phyloP scores from a whole-genome alignment of 2,797 vertebrate genomes.

The Scyliorhinus canicula region DNA sequence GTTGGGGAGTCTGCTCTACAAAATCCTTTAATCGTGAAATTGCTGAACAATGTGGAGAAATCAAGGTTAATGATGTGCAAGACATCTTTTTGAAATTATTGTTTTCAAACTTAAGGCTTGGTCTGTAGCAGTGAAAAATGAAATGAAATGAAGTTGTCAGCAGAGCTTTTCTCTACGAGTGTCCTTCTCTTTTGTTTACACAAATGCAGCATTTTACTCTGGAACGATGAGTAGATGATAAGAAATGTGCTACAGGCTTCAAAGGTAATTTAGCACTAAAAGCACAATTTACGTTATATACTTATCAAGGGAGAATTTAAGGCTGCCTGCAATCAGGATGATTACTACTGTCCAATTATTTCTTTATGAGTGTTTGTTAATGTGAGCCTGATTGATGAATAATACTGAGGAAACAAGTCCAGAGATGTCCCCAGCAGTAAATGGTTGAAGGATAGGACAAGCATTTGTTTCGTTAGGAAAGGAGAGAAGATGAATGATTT shows the following conservation, averaged over 20 bases:
- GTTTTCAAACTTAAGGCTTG: not conserved
- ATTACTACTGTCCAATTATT: constrained; percentile 27
- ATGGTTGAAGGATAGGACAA: not conserved
- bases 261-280: constrained; percentile 10
- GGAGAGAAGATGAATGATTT: not conserved
- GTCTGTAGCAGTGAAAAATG: not conserved
- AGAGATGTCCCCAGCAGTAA: not conserved
- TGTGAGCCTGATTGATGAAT: constrained; percentile 21
- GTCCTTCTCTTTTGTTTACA: not conserved
- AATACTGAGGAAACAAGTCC: no score
- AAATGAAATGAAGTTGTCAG: no score
- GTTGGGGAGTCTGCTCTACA: no score
- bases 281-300: not conserved
- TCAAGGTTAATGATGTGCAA: not conserved
- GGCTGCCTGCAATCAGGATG: not conserved
- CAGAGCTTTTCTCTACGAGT: not conserved
- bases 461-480: not conserved
- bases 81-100: not conserved
- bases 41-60: not conserved
- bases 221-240: not conserved
- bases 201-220: not conserved
- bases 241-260: not conserved
- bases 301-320: constrained; percentile 11
- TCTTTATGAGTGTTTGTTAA: constrained; percentile 25
- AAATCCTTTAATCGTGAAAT: not conserved